phyloP scores from a whole-genome alignment of 2,888 invertebrate species.

The Drosophila trichaetosa region DNA sequence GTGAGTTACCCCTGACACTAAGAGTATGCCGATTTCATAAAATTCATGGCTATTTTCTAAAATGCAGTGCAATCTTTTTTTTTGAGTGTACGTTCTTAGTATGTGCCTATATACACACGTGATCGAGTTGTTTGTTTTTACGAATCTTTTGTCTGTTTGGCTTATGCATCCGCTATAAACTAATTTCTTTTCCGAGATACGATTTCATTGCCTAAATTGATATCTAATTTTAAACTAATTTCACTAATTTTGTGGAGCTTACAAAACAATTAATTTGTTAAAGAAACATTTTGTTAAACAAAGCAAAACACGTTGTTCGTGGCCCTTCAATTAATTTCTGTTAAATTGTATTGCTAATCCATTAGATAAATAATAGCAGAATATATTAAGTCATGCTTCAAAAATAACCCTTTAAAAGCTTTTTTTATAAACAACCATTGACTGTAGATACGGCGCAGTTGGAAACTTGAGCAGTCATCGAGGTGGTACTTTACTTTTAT shows the following conservation, averaged over 20 bases:
- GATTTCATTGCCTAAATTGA: slow-evolving; percentile 30
- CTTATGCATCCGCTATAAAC: slow-evolving; percentile 43
- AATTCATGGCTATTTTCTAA: too few relatives aligned
- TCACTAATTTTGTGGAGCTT: neutral
- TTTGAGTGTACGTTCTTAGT: neutral
- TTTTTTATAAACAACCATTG: neutral
- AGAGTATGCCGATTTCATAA: neutral
- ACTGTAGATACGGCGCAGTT: neutral
- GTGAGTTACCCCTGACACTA: neutral
- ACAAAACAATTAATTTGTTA: slow-evolving; percentile 11
- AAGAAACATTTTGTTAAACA: slow-evolving; percentile 1
- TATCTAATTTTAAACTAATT: slow-evolving; percentile 41
- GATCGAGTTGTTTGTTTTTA: slow-evolving; percentile 10
- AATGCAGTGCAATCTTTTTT: neutral
- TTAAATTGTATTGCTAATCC: neutral
- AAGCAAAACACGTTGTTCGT: neutral
- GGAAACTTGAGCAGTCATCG: neutral
- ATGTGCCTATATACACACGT: too few relatives aligned
- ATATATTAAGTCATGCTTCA: neutral
- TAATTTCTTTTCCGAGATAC: slow-evolving; percentile 14
- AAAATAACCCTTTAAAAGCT: neutral
- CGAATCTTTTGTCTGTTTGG: slow-evolving; percentile 28
- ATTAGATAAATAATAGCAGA: neutral
- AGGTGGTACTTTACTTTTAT: neutral
- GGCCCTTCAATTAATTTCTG: neutral